Evolutionary conservation across 1,140 invertebrate species (phyloP).

Genomic region (Laupala kohalensis): DNA sequence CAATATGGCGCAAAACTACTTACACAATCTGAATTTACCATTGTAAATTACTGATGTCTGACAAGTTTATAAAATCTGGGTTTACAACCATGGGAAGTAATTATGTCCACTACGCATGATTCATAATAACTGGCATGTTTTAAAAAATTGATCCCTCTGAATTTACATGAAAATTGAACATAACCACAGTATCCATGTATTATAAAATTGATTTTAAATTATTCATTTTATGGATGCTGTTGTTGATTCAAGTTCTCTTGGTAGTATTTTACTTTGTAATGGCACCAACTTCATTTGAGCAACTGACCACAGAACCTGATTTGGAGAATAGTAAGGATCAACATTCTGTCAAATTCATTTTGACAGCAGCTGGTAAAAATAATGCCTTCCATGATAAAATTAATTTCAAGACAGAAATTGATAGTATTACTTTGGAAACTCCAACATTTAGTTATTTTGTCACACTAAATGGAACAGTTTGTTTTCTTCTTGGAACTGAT

Average conservation of each 20-base stretch:
- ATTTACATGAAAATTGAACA: too few relatives aligned
- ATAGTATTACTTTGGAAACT: not conserved
- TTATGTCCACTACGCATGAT: too few relatives aligned
- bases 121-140: too few relatives aligned
- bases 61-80: too few relatives aligned
- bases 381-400: not conserved
- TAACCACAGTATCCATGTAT: conserved; percentile 3
- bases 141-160: too few relatives aligned
- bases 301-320: conserved; percentile 3
- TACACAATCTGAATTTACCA: too few relatives aligned
- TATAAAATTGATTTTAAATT: conserved; percentile 12
- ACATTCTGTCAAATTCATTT: not conserved
- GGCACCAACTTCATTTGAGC: conserved; percentile 1
- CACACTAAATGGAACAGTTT: not conserved
- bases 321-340: not conserved
- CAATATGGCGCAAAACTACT: too few relatives aligned
- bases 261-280: conserved; percentile 9
- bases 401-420: not conserved
- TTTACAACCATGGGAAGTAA: too few relatives aligned
- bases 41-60: too few relatives aligned
- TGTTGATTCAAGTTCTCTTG: conserved; percentile 8
- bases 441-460: not conserved
- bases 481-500: conserved; percentile 9
- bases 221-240: conserved; percentile 6
- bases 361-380: not conserved